These are phyloP conservation scores for Anthonomus grandis DNA, from an alignment of 1,140 invertebrate species.

Conservation along the genomic window DNA sequence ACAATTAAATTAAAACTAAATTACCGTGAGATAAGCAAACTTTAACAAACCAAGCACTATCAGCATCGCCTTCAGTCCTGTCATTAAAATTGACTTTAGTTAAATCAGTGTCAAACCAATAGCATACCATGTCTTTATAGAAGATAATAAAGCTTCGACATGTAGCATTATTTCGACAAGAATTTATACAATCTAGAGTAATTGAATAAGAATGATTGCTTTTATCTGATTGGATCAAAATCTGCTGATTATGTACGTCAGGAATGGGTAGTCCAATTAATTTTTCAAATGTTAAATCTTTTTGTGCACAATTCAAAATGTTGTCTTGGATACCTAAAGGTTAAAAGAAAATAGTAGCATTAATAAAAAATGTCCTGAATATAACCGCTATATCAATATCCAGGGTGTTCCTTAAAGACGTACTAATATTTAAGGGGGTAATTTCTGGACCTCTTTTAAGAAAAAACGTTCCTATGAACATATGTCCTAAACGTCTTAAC, in stretches of 20 bases:
- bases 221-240: constrained; percentile 28
- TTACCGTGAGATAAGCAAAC: constrained; percentile 46
- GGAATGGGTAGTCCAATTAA: constrained; percentile 39
- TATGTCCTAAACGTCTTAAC: too few relatives aligned
- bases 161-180: constrained; percentile 47
- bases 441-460: too few relatives aligned
- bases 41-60: constrained; percentile 53
- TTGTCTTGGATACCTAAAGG: too few relatives aligned
- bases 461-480: too few relatives aligned
- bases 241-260: constrained; percentile 12
- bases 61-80: constrained; percentile 46
- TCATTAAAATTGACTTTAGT: constrained; percentile 40
- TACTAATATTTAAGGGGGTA: too few relatives aligned
- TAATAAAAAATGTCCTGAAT: too few relatives aligned
- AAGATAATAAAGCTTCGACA: constrained; percentile 51
- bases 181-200: constrained; percentile 52
- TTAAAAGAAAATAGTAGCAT: too few relatives aligned
- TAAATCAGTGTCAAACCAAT: constrained; percentile 47
- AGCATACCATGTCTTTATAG: constrained; percentile 49
- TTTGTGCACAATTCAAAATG: constrained; percentile 33
- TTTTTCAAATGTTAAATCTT: constrained; percentile 43
- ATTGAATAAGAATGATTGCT: constrained; percentile 47
- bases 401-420: too few relatives aligned
- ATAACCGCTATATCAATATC: too few relatives aligned
- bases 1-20: background rate